Conservation (phyloP, 2,888 invertebrate genomes). For the Blomia tropicalis region DNA sequence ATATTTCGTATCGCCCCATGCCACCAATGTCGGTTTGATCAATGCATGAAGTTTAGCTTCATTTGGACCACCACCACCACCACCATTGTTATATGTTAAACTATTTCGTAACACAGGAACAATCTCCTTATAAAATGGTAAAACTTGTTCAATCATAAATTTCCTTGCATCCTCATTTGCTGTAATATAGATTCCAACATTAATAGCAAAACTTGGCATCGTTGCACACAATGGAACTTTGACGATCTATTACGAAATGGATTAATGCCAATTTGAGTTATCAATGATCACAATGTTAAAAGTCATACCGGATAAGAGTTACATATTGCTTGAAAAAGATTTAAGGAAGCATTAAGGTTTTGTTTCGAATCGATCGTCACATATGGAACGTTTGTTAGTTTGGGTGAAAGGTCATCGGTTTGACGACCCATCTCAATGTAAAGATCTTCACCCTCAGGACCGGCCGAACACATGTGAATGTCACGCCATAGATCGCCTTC, state of each 20-base stretch:
- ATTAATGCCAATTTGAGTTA: not conserved
- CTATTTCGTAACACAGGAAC: not conserved
- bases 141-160: conserved; percentile 9
- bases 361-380: conserved; percentile 10
- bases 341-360: not conserved
- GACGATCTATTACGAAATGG: not conserved
- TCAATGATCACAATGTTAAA: not conserved
- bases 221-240: conserved; percentile 4
- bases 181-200: conserved; percentile 8
- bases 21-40: not conserved
- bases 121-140: conserved; percentile 4
- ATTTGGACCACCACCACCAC: too few relatives aligned
- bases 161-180: not conserved
- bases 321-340: conserved; percentile 15
- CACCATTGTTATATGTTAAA: too few relatives aligned
- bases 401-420: not conserved
- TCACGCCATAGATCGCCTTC: conserved; percentile 5
- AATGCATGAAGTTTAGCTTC: conserved; percentile 5
- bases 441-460: not conserved
- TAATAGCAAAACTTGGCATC: not conserved
- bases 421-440: conserved; percentile 1
- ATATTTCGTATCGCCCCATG: conserved; percentile 17
- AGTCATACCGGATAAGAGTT: conserved; percentile 11
- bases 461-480: conserved; percentile 9
- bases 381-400: not conserved